Evolutionary conservation across 2,888 invertebrate genomes (phyloP).

Genomic region (Tortricodes alternella): DNA sequence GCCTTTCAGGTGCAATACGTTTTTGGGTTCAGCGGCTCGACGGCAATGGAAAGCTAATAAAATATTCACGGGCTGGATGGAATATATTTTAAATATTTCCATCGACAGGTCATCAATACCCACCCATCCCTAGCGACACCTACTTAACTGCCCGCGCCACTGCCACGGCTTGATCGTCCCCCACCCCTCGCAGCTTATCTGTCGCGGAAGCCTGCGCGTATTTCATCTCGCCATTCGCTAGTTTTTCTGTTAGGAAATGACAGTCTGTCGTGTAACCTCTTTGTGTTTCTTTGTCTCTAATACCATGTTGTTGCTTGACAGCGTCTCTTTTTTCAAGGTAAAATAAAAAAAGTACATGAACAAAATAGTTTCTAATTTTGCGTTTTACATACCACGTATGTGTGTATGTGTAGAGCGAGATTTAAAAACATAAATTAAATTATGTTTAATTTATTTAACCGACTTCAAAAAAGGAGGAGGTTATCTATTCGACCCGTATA

Average conservation of each 20-base stretch:
- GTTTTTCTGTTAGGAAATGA: slow-evolving; percentile 44
- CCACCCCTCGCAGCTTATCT: slow-evolving; percentile 57
- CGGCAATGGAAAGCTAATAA: too few species aligned
- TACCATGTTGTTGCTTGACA: not conserved
- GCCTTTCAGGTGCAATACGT: too few species aligned
- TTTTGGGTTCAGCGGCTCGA: too few species aligned
- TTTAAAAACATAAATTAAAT: not conserved
- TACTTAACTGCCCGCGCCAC: slow-evolving; percentile 59
- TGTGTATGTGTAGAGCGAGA: too few species aligned
- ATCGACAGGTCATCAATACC: slow-evolving; percentile 9
- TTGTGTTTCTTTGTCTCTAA: slow-evolving; percentile 11
- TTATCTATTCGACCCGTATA: too few species aligned
- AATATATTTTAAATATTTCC: not conserved
- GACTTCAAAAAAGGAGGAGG: too few species aligned
- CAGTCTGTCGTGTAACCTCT: slow-evolving; percentile 19
- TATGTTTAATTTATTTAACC: too few species aligned
- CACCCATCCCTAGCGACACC: slow-evolving; percentile 53
- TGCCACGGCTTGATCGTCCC: slow-evolving; percentile 51
- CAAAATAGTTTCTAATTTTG: too few species aligned
- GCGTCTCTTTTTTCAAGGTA: not conserved
- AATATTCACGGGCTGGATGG: too few species aligned
- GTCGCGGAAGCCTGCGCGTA: slow-evolving; percentile 61
- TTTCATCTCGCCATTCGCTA: slow-evolving; percentile 61
- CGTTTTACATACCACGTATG: too few species aligned
- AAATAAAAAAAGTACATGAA: not conserved